These are phyloP conservation scores for Cavia aperea DNA, from an alignment of 2,113 vertebrate species.

Conservation along the genomic window DNA sequence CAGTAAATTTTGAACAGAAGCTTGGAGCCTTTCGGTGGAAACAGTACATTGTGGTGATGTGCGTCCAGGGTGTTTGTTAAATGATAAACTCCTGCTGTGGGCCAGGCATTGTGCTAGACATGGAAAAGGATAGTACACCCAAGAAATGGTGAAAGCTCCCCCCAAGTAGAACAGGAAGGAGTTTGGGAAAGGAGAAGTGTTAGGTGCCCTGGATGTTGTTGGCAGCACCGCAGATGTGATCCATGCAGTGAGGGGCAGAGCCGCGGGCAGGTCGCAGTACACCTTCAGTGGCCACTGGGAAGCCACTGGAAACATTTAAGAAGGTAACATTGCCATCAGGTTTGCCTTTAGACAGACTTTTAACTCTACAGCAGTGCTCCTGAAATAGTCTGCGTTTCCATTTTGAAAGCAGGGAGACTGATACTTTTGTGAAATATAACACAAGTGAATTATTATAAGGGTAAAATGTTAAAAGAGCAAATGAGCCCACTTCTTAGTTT, in stretches of 20 bases:
- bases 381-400: background rate
- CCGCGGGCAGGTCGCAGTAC: background rate
- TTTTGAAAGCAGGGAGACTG: background rate
- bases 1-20: background rate
- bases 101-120: background rate
- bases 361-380: background rate
- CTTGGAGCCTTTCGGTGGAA: background rate
- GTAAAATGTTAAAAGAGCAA: background rate
- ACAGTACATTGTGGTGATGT: background rate
- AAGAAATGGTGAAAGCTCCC: background rate
- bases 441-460: background rate
- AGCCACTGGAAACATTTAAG: background rate
- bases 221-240: background rate
- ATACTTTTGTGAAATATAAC: background rate
- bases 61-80: background rate
- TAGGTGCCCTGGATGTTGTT: background rate
- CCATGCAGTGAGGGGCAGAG: background rate
- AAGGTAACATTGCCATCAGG: background rate
- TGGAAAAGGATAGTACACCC: background rate
- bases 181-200: background rate
- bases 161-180: background rate
- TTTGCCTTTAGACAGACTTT: background rate
- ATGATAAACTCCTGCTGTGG: background rate
- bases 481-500: slow-evolving; percentile 2
- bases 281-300: background rate